Base-by-base conservation (phyloP, 2,797 vertebrate genomes). In the Schizopygopsis malacanthus region DNA sequence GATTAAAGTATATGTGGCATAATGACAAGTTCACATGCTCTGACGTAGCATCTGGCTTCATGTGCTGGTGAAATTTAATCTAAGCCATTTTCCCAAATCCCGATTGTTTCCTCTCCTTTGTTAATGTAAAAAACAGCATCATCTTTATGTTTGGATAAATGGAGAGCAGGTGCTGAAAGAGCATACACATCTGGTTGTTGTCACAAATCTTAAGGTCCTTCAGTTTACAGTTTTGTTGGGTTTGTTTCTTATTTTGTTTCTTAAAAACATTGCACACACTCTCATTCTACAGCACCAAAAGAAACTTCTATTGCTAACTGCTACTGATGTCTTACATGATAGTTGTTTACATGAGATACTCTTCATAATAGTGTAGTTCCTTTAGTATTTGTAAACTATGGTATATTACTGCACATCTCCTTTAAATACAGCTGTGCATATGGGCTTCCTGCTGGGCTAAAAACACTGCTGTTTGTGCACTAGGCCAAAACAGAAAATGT, bases 391-490 rank as follows among this genome's bases (percentile, higher is more conserved):
- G 78, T 69, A 41, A 54, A 77, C 45, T 67, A 6, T 12, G 15
- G 41, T 54, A 54, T 67, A 41, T 67, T 52, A 85, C 83, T 59
- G 18, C 65, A 71, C 39, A 39, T 70, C 83, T 78, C 33, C 72
- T 45, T 87, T 75, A 82, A 87, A 82, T 87, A 87, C 89, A 89
- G 86, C 86, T 90, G 89, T 87, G 87, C 54, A 79, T 54, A 86
- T 45, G 84, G 41, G 72, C 83, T 71, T 90, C 86, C 87, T 39
- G 75, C 84, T 63, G 79, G 78, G 82, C 87, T 83, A 82, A 83
- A 87, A 90, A 83, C 89, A 84, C 85, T 85, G 39, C 76, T 89
- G 86, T 87, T 87, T 90, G 79, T 85, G 87, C 81, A 83, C 87
- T 61, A 86, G 82, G 82, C 79, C 80, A 85, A 59, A 82, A 79